phyloP scores from a whole-genome alignment of 2,888 invertebrate species.

The Agapetus fuscipes region DNA sequence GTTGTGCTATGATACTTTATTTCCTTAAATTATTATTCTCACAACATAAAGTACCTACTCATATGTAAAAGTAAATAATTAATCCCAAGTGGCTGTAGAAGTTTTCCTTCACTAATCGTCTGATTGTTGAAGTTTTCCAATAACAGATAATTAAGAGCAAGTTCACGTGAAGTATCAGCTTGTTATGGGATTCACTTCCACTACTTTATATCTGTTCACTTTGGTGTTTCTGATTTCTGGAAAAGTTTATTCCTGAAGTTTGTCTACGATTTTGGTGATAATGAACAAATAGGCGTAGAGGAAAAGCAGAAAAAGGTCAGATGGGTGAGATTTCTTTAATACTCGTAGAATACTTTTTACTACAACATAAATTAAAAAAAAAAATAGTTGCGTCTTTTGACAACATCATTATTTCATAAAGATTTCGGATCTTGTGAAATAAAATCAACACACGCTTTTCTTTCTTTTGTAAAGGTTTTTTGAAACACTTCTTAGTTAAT shows the following conservation, averaged over 20 bases:
- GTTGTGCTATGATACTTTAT: background rate
- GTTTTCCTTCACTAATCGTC: background rate
- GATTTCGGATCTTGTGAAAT: too few species aligned
- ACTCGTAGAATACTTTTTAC: too few species aligned
- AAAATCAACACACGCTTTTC: too few species aligned
- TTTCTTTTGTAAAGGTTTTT: too few species aligned
- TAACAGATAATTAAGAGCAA: conserved; percentile 8
- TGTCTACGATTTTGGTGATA: conserved; percentile 8
- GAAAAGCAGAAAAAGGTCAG: too few species aligned
- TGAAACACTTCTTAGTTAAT: too few species aligned
- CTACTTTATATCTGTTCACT: conserved; percentile 16
- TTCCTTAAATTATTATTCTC: background rate
- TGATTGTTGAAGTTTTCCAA: background rate
- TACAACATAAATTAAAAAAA: too few species aligned
- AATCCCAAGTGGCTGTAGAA: background rate
- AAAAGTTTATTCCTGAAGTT: conserved; percentile 13
- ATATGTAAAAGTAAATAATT: background rate
- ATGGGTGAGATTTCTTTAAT: background rate
- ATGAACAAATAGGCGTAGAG: conserved; percentile 4
- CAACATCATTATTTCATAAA: too few species aligned
- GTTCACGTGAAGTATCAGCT: conserved; percentile 4
- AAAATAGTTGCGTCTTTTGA: too few species aligned
- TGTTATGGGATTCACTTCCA: conserved; percentile 9
- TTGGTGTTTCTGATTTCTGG: conserved; percentile 12
- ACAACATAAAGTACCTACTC: background rate